phyloP scores from a whole-genome alignment of 2,113 vertebrate species.

The Mandrillus leucophaeus region DNA sequence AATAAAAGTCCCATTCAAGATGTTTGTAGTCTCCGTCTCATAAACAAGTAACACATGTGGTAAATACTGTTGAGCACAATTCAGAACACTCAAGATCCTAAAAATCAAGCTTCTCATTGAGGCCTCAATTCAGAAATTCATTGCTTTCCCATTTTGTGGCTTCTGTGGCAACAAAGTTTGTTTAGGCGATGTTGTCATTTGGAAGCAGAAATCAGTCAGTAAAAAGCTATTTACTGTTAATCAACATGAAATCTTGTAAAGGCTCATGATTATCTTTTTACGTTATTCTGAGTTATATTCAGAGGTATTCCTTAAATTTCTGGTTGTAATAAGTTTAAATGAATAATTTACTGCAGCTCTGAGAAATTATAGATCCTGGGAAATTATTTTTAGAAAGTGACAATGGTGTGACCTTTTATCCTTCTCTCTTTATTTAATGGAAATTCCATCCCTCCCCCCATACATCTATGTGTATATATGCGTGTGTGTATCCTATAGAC shows the following conservation, averaged over 20 bases:
- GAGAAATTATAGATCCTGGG: not conserved
- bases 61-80: constrained; percentile 38
- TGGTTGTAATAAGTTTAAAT: constrained; percentile 69
- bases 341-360: constrained; percentile 51
- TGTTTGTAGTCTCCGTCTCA: constrained; percentile 36
- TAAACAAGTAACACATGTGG: not conserved
- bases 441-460: not conserved
- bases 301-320: constrained; percentile 55
- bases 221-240: constrained; percentile 47
- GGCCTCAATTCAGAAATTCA: not conserved
- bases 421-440: not conserved
- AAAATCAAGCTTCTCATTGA: constrained; percentile 14
- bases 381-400: constrained; percentile 65
- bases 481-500: not conserved
- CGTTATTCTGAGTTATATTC: constrained; percentile 56
- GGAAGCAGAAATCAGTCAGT: constrained; percentile 56
- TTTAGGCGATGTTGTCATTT: not conserved
- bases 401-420: constrained; percentile 36
- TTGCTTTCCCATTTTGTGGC: not conserved
- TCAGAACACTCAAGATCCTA: constrained; percentile 40
- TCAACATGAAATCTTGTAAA: constrained; percentile 62
- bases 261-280: constrained; percentile 53
- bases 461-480: not conserved
- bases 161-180: constrained; percentile 23
- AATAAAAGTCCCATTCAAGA: constrained; percentile 12